Percentiles rank a stretch among this genome's conserved stretches.
Evolutionary conservation across 2,797 vertebrate genomes (phyloP).

Genomic region (Xerus rutilus): DNA sequence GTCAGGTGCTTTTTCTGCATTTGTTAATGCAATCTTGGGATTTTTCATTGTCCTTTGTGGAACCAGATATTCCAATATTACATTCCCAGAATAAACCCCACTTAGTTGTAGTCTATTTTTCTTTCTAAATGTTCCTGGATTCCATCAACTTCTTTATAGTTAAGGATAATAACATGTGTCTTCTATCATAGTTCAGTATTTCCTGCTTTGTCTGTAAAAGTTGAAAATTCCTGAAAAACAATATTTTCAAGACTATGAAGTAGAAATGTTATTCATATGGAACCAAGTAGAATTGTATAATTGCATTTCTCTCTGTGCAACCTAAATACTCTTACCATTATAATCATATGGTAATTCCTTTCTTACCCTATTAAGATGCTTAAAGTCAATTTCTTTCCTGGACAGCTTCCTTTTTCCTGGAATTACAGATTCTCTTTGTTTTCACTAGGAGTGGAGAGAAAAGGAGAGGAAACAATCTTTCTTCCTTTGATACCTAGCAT

Average conservation of each 20-base stretch:
- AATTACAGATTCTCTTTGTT: neutral
- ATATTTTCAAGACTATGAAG: neutral
- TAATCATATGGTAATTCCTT: neutral
- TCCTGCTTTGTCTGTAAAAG: slow-evolving; percentile 11
- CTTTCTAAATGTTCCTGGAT: neutral
- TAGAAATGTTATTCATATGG: neutral
- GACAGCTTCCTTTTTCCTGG: neutral
- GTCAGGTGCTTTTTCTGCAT: neutral
- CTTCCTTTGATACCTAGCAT: neutral
- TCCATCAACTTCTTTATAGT: neutral
- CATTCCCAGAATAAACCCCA: neutral
- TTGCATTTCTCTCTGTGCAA: neutral
- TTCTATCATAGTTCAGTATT: neutral
- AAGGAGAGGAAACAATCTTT: neutral
- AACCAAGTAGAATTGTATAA: neutral
- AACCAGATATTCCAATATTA: neutral
- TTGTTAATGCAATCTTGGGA: neutral
- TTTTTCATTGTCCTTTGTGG: neutral
- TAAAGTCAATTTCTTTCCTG: neutral
- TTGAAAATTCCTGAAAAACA: neutral
- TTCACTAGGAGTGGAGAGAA: neutral
- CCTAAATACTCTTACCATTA: neutral
- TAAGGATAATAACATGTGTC: neutral
- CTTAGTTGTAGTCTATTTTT: neutral
- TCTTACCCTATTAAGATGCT: neutral